These are phyloP conservation scores for Drosophila kohkoa DNA, from an alignment of 1,140 invertebrate species.

Conservation along the genomic window DNA sequence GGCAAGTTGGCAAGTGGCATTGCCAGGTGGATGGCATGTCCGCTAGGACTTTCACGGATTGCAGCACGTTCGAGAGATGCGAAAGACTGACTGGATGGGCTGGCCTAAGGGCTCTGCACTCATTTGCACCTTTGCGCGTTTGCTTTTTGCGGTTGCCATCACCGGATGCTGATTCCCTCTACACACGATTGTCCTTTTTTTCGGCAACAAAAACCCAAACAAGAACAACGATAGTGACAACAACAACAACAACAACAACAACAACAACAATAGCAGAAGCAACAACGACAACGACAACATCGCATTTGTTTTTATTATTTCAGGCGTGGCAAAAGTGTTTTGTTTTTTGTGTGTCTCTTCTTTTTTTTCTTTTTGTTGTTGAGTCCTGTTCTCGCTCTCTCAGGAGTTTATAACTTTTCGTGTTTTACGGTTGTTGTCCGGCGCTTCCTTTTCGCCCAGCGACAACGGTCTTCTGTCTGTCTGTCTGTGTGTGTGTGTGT, in stretches of 20 bases:
- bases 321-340: slow-evolving; percentile 81
- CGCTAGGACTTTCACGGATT: slow-evolving; percentile 21
- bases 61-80: slow-evolving; percentile 14
- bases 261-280: slow-evolving; percentile 8
- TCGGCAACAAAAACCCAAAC: slow-evolving; percentile 13
- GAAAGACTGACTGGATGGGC: neutral
- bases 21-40: slow-evolving; percentile 24
- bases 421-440: slow-evolving; percentile 80
- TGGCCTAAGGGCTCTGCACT: slow-evolving; percentile 43
- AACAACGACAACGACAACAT: slow-evolving; percentile 15
- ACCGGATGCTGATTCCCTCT: slow-evolving; percentile 44
- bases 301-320: slow-evolving; percentile 83
- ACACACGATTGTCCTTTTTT: slow-evolving; percentile 77
- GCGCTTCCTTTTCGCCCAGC: slow-evolving; percentile 35
- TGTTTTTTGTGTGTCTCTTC: slow-evolving; percentile 55
- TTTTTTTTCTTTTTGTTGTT: slow-evolving; percentile 27
- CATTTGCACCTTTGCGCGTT: slow-evolving; percentile 79
- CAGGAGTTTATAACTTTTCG: slow-evolving; percentile 80
- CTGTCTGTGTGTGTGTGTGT: too few relatives aligned
- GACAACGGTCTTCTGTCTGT: neutral
- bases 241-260: slow-evolving; percentile 24
- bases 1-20: slow-evolving; percentile 9
- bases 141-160: slow-evolving; percentile 63
- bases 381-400: slow-evolving; percentile 46
- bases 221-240: neutral